Conservation (phyloP, 2,797 vertebrate genomes). For the Phylloscopus collybita region DNA sequence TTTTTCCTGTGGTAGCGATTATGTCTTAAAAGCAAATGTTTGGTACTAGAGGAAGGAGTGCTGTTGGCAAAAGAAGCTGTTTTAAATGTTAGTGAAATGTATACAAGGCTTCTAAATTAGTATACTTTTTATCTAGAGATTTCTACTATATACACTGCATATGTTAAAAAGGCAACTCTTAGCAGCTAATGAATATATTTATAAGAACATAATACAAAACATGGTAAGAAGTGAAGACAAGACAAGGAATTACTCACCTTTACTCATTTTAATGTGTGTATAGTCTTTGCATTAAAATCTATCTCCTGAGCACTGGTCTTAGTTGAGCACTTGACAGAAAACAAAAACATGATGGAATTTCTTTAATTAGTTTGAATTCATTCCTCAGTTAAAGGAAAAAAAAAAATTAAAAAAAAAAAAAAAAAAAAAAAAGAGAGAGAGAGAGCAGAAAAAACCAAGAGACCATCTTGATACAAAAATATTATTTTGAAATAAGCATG, state of each 20-base stretch:
- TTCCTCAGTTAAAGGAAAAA: not conserved
- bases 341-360: not conserved
- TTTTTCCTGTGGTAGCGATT: not conserved
- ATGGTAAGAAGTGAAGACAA: not conserved
- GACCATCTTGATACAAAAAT: not conserved
- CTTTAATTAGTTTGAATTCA: not conserved
- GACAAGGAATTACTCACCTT: not conserved
- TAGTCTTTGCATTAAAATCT: not conserved
- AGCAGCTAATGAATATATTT: not conserved
- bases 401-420: not conserved
- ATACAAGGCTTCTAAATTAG: not conserved
- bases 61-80: not conserved
- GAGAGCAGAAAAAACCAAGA: not conserved
- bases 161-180: not conserved
- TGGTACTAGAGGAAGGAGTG: not conserved
- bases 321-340: not conserved
- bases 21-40: not conserved
- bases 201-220: not conserved
- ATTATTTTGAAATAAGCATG: not conserved
- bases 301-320: not conserved
- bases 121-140: not conserved
- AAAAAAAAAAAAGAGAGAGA: not conserved
- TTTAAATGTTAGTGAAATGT: not conserved
- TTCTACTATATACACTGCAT: not conserved
- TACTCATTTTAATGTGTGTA: not conserved